These are phyloP conservation scores for Columba janthina DNA, from an alignment of 2,113 vertebrate genomes.

Conservation along the genomic window DNA sequence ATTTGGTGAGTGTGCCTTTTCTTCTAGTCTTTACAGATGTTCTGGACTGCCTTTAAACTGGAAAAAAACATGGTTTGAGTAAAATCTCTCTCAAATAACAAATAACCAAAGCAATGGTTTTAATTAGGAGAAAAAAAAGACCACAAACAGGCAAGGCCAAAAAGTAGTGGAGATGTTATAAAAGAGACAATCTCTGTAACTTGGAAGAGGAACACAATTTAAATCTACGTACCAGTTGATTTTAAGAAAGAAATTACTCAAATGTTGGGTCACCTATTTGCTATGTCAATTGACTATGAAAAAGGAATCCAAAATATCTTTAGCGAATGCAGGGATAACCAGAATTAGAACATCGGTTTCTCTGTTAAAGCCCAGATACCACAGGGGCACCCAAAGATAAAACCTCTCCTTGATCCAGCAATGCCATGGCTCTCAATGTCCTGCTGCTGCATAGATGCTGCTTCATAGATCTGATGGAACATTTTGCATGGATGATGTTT, in stretches of 20 bases:
- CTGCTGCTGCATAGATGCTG: background rate
- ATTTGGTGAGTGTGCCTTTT: background rate
- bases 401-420: accelerated
- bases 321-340: background rate
- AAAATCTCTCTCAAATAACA: background rate
- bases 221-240: accelerated
- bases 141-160: background rate
- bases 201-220: background rate
- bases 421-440: background rate
- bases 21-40: background rate
- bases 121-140: background rate
- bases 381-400: background rate
- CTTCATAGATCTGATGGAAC: background rate
- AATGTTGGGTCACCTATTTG: background rate
- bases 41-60: background rate
- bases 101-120: background rate
- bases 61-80: background rate
- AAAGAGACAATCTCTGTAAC: background rate
- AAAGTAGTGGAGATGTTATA: background rate
- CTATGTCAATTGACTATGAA: background rate
- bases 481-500: background rate
- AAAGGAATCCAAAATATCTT: background rate
- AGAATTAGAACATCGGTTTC: background rate
- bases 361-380: background rate
- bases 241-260: background rate